phyloP scores from a whole-genome alignment of 1,140 invertebrate species.

The Tetragnatha versicolor region DNA sequence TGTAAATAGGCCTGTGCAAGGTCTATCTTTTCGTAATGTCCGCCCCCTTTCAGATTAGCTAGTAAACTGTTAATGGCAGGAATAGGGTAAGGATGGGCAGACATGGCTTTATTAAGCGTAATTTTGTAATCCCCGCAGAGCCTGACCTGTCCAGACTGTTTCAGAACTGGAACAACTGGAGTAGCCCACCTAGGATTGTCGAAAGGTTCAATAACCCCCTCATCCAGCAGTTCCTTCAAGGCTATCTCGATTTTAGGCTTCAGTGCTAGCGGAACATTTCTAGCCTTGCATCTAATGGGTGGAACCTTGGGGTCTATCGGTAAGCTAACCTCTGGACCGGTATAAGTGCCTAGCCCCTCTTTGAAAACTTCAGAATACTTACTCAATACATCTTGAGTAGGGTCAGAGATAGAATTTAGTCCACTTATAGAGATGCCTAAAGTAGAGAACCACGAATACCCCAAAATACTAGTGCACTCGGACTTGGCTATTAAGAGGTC shows the following conservation, averaged over 20 bases:
- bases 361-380: too few species aligned
- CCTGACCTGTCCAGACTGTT: constrained; percentile 60
- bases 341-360: too few species aligned
- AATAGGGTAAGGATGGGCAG: constrained; percentile 1
- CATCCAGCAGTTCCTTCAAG: not conserved
- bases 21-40: not conserved
- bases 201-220: constrained; percentile 57
- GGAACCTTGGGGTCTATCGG: not conserved
- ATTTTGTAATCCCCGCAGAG: constrained; percentile 63
- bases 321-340: not conserved
- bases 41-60: not conserved
- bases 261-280: constrained; percentile 6
- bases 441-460: not conserved
- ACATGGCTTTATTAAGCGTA: not conserved
- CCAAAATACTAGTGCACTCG: too few species aligned
- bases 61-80: not conserved
- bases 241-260: constrained; percentile 1
- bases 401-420: not conserved
- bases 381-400: not conserved
- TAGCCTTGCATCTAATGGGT: not conserved
- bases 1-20: not conserved
- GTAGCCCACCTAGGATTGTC: constrained; percentile 61
- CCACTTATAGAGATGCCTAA: not conserved
- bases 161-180: constrained; percentile 63
- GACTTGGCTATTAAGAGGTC: too few species aligned